Base-by-base conservation (phyloP, 2,888 invertebrate genomes). In the Parelbella ahira region DNA sequence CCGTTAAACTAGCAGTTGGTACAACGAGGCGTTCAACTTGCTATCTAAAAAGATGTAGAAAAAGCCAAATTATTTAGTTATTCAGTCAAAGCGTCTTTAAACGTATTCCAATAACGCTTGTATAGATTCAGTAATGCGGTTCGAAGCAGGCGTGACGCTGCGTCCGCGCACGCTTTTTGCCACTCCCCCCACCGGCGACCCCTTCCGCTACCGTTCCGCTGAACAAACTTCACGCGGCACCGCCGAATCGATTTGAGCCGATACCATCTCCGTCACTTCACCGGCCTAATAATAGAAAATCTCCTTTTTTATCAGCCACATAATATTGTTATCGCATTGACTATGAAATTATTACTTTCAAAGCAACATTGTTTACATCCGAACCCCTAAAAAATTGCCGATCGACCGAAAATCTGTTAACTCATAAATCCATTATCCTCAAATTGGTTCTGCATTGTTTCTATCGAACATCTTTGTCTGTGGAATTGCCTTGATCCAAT, bases 141-240 rank as follows among this genome's bases (percentile, higher is more conserved):
- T 23, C 46, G 55, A 51, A 49, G 63, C 59, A 63, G 67, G 67
- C 64, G 66, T 65, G 73, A 63, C 60, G 60, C 46, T 54, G 63
- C 64, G 64, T 60, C 45, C 58, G 67, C 72, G 72, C 74, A 71
- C 59, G 69, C 65, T 67, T 62, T 52, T 53, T 54, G 44, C 47
- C 47, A 48, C 38, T 39, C 48, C 47, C 37, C 36, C 47, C 50
- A 19, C 34, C 42, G n/a, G n/a, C n/a, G n/a, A 20, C 41, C 44
- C 36, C 49, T 52, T 53, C 53, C 52, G 70, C 77, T 71, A 69
- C 68, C 73, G 81, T 80, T 80, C 76, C 76, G 68, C 79, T 84
- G 83, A 84, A 82, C 86, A 84, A 86, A 86, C 83, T 78, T 83
- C 82, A 84, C 81, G 83, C 78, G 67, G 68, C n/a, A n/a, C 67